Evolutionary conservation across 1,140 invertebrate species (phyloP), one percentile per base, ranked within the genome.

Genomic region (Neodiprion fabricii): DNA sequence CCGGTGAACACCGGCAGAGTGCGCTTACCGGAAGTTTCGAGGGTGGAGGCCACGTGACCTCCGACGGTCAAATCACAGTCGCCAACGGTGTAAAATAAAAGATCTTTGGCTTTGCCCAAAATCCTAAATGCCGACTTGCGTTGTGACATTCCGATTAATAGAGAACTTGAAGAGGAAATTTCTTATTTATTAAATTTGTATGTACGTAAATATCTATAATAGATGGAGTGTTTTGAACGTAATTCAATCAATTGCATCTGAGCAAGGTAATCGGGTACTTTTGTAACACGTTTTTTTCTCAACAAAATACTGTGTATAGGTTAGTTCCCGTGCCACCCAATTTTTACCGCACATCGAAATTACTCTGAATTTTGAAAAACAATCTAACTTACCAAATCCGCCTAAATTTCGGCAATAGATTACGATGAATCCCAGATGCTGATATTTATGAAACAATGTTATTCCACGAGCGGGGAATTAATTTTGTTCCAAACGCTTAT

Each of bases 131-230:
- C 78, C 81, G 75, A 79, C 72, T 77, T 77, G 72, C 76, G 76
- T 77, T 81, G 76, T 79, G 75, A 79, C 74, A 75, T 76, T 79
- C 75, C 75, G 75, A 78, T 40, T 79, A 70, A 65, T 72, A 76
- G 65, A 74, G 67, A 75, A 74, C 68, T 73, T 70, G 79, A 76
- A 48, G 69, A 75, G 74, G 65, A 77, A 74, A 74, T 82, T 80
- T 70, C 70, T 81, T 79, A 82, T 81, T 74, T 79, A 80, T 81
- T 74, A 70, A 81, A 78, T 14, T 80, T 71, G 73, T 40, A 40
- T 40, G 72, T 79, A 80, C 73, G 76, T 80, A 79, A 80, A 78
- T 79, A 80, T 74, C 75, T 53, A 70, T 71, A 68, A 75, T 81
- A 77, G 77, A 81, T 79, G 77, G 78, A 79, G 73, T 79, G 73